phyloP scores from a whole-genome alignment of 2,797 vertebrate genomes.

The Lepidocolaptes lacrymiger region DNA sequence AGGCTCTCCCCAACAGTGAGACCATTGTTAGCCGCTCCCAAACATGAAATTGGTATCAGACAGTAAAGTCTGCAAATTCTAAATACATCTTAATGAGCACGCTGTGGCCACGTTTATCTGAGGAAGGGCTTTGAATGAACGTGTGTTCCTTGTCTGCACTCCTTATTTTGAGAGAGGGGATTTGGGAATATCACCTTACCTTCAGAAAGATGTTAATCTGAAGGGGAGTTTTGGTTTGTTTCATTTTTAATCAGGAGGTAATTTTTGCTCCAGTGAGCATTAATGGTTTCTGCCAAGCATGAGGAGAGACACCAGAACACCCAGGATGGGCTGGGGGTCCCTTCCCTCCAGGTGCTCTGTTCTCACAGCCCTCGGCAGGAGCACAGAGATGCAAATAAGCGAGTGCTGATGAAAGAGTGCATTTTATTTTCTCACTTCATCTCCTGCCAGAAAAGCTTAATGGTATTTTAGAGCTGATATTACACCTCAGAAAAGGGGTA shows the following conservation, averaged over 20 bases:
- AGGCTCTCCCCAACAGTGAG: background rate
- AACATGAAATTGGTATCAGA: background rate
- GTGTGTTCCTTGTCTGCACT: background rate
- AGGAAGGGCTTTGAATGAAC: background rate
- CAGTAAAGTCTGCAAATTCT: background rate
- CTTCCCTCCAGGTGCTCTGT: background rate
- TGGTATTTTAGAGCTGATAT: constrained; percentile 76
- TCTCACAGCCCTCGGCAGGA: background rate
- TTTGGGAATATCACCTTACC: background rate
- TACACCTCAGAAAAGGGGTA: constrained; percentile 76
- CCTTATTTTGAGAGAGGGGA: background rate
- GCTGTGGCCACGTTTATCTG: background rate
- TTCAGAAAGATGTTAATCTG: background rate
- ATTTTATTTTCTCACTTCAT: constrained; percentile 63
- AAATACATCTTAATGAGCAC: background rate
- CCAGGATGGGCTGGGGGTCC: background rate
- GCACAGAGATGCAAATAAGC: constrained; percentile 56
- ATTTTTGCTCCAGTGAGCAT: background rate
- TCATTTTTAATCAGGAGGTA: background rate
- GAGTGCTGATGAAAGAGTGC: constrained; percentile 20
- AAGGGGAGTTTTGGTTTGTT: background rate
- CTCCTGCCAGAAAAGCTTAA: constrained; percentile 69
- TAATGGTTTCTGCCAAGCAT: background rate
- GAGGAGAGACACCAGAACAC: background rate
- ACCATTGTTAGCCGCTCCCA: rapidly evolving